Evolutionary conservation across 2,797 vertebrate species (phyloP).

Genomic region (Enteromius paludinosus): DNA sequence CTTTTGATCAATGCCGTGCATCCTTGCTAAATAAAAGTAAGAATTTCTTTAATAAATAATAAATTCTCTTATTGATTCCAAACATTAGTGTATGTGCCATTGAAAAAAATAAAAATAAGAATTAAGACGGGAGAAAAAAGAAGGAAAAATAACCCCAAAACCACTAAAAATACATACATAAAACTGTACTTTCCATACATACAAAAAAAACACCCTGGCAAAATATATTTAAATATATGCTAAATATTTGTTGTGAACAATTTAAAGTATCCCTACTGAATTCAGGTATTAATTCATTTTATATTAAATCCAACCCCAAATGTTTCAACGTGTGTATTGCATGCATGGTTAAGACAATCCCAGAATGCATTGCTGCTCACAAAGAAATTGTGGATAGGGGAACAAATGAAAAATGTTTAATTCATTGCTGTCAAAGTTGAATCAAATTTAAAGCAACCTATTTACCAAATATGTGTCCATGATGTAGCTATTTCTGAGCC

Average conservation of each 20-base stretch:
- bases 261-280: background rate
- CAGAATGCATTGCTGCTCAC: background rate
- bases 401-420: background rate
- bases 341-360: background rate
- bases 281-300: background rate
- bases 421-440: background rate
- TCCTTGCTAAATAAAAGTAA: background rate
- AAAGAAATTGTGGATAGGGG: background rate
- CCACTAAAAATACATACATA: background rate
- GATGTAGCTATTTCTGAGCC: background rate
- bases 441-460: background rate
- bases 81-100: too few species aligned
- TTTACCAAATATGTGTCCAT: background rate
- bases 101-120: background rate
- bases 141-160: background rate
- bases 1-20: background rate
- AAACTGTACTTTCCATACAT: background rate
- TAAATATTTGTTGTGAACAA: background rate
- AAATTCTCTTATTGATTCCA: background rate
- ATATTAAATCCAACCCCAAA: background rate
- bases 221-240: background rate
- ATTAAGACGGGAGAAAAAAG: background rate
- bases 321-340: background rate
- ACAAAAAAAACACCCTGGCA: background rate
- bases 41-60: background rate